phyloP scores from a whole-genome alignment of 2,797 vertebrate species.

The Allobates femoralis region DNA sequence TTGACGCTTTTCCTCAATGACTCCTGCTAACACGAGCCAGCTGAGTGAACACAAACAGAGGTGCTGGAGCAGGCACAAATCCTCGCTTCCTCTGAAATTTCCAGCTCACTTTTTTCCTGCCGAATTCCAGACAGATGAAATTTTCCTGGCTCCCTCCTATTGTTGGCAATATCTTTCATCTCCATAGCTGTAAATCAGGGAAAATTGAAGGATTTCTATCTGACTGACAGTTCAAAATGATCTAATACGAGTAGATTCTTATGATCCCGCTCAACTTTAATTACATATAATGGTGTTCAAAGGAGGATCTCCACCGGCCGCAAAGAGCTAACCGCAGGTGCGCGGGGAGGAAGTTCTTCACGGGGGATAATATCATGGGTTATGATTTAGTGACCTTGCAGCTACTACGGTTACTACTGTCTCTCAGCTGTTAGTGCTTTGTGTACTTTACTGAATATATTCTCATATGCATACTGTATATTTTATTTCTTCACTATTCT shows the following conservation, averaged over 20 bases:
- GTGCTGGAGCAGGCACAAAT: constrained; percentile 81
- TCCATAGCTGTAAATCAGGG: constrained; percentile 50
- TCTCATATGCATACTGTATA: background rate
- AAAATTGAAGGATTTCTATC: constrained; percentile 44
- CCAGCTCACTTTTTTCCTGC: constrained; percentile 87
- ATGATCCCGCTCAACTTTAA: constrained; percentile 30
- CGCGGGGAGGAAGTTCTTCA: background rate
- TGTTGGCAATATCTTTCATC: constrained; percentile 69
- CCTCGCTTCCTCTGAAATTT: constrained; percentile 91
- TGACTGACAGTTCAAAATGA: constrained; percentile 43
- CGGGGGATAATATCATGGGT: background rate
- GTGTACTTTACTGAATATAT: background rate
- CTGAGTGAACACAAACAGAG: constrained; percentile 85
- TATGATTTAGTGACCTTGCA: background rate
- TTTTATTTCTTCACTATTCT: background rate
- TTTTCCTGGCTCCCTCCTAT: constrained; percentile 88
- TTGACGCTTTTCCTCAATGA: constrained; percentile 78
- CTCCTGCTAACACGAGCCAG: constrained; percentile 72
- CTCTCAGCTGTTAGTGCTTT: background rate
- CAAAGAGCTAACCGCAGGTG: constrained; percentile 30
- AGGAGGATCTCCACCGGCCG: background rate
- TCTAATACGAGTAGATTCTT: constrained; percentile 23
- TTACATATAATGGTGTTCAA: constrained; percentile 31
- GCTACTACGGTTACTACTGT: background rate
- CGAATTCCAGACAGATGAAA: constrained; percentile 96